Evolutionary conservation across 2,113 vertebrate genomes (phyloP), one percentile per base, ranked within the genome.

Genomic region (Pipa parva): DNA sequence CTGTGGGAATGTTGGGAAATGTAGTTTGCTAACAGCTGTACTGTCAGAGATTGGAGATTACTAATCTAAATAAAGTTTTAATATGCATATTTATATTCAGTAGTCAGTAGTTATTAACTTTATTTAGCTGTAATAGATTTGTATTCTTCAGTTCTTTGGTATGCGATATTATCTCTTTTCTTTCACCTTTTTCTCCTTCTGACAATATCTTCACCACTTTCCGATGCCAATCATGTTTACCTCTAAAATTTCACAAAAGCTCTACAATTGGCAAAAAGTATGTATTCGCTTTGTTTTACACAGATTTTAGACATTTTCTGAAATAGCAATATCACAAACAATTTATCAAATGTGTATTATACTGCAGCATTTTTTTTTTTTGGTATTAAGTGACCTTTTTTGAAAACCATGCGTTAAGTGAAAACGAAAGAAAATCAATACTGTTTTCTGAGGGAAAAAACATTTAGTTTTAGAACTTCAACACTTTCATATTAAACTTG

Each of bases 361-460:
- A 37, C 46, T 49, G 56, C 22, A 20, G 42, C 22, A 26, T 27
- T 50, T 31, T 57, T 67, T 37, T 27, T 50, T 31, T 57, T 67
- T 27, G 5, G 50, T 67, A 56, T 33, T 59, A 11, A 20, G 52
- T 67, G 52, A 58, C 63, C 63, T 55, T 67, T 66, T 67, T 67
- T 58, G 54, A 49, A 59, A 67, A 36, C 28, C 54, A 58, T 67
- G 54, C 39, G 27, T 56, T 46, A 66, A 22, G 54, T 36, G 21
- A 33, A 55, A 67, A 21, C 59, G 63, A 67, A 58, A 36, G 39
- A 59, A 67, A 67, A 67, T 67, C 63, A 50, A 67, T 67, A 42
- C 39, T 52, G n/a, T 63, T 63, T 56, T 56, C 31, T 26, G 46
- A 11, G 18, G 42, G 25, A 59, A 36, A 50, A 67, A 54, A 55